phyloP scores from a whole-genome alignment of 92 coral and sea anemone genomes.

The Palythoa grandis region DNA sequence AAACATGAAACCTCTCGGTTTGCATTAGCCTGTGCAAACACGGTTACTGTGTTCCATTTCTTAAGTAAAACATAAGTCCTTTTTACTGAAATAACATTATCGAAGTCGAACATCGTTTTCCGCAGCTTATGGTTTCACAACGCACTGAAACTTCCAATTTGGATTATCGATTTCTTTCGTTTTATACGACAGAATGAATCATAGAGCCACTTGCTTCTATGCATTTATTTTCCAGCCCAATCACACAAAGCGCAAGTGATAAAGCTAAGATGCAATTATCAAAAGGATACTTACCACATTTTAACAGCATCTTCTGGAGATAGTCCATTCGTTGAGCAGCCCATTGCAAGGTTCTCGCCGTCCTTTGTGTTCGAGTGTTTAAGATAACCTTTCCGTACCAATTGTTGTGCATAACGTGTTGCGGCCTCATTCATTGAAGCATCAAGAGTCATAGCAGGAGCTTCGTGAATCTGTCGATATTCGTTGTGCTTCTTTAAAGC shows the following conservation, averaged over 20 bases:
- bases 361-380: not conserved
- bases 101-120: too few species aligned
- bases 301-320: slow-evolving; percentile 17
- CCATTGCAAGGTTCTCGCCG: slow-evolving; percentile 39
- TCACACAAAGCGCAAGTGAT: not conserved
- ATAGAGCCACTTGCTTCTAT: not conserved
- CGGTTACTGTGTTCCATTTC: too few species aligned
- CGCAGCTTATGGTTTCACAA: too few species aligned
- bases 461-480: slow-evolving; percentile 34
- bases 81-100: too few species aligned
- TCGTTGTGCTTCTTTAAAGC: slow-evolving; percentile 24
- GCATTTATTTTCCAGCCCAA: not conserved
- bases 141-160: too few species aligned
- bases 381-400: slow-evolving; percentile 3
- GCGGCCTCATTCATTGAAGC: slow-evolving; percentile 32
- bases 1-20: too few species aligned
- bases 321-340: slow-evolving; percentile 15
- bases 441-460: slow-evolving; percentile 12
- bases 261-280: not conserved
- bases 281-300: not conserved
- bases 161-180: not conserved
- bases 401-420: slow-evolving; percentile 7
- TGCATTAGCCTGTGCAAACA: too few species aligned
- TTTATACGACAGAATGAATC: not conserved
- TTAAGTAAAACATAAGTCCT: too few species aligned